Evolutionary conservation across 2,797 vertebrate genomes (phyloP), one percentile per base, ranked within the genome.

Genomic region (Diceros bicornis): DNA sequence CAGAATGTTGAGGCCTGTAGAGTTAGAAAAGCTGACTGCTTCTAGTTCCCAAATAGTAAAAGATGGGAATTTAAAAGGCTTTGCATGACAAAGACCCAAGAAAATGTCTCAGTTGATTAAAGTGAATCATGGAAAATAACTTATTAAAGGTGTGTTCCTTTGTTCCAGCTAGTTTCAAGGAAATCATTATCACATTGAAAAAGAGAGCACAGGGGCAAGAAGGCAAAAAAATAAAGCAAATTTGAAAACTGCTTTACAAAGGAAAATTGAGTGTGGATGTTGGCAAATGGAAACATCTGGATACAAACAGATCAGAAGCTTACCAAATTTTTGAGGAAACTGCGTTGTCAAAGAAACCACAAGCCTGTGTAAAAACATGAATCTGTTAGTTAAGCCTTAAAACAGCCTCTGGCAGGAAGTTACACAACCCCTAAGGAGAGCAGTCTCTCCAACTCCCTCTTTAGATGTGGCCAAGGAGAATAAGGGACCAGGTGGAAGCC

Each of bases 311-410:
- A 44, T 81, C 16, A 92, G 79, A 79, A 61, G 20, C 16, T 79
- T 69, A 47, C 32, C 37, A 74, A 32, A 50, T 21, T 79, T 84
- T 59, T 25, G 66, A 96, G 79, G 92, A 97, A 96, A 84, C 20
- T 13, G 29, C 86, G 12, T 84, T 85, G 72, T 88, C 57, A 78
- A 91, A 96, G 71, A 97, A 95, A 77, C 97, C 95, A 91, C 82
- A 69, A 37, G 27, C 44, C 17, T 94, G 17, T 52, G 21, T 78
- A 44, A 89, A 96, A 89, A 78, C 29, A n/a, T 0, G 3, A 78
- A 44, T 91, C 64, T 1, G 9, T 95, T 84, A 66, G 69, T 68
- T 85, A 71, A 94, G 52, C 32, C 82, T 71, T 83, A 85, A 82
- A 92, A 72, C 50, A 86, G 25, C 55, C 25, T 50, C 88, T 50